phyloP scores from a whole-genome alignment of 1,140 invertebrate species.

The Artemia franciscana region DNA sequence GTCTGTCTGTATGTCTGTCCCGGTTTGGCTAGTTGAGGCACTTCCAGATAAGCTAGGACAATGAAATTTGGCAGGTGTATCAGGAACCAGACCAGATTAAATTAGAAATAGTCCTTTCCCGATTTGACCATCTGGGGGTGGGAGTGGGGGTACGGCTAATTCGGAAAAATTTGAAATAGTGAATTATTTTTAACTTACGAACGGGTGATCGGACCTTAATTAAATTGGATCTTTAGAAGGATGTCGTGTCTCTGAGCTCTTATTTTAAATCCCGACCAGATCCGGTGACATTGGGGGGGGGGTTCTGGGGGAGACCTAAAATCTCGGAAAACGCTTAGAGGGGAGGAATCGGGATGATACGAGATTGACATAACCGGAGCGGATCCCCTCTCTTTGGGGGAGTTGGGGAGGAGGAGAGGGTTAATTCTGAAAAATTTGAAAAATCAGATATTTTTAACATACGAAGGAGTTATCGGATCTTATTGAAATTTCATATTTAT shows the following conservation, averaged over 20 bases:
- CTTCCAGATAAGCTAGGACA: not conserved
- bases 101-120: not conserved
- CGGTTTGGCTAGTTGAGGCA: too few species aligned
- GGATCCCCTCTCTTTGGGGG: too few species aligned
- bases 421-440: too few species aligned
- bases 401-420: too few species aligned
- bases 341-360: not conserved
- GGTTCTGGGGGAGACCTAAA: slow-evolving; percentile 8
- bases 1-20: too few species aligned
- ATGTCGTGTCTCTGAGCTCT: not conserved
- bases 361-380: too few species aligned
- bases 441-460: too few species aligned
- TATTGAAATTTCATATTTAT: too few species aligned
- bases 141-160: too few species aligned
- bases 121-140: not conserved
- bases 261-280: not conserved
- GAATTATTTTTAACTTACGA: not conserved
- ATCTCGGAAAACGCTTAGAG: not conserved
- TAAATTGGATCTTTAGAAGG: not conserved
- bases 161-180: too few species aligned
- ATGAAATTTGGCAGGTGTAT: not conserved
- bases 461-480: too few species aligned
- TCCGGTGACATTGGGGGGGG: not conserved
- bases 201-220: not conserved
- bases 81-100: not conserved